Percentiles rank a stretch among this genome's conserved stretches.
Conservation (phyloP, 1,140 invertebrate genomes). For the Bursaphelenchus mucronatus region DNA sequence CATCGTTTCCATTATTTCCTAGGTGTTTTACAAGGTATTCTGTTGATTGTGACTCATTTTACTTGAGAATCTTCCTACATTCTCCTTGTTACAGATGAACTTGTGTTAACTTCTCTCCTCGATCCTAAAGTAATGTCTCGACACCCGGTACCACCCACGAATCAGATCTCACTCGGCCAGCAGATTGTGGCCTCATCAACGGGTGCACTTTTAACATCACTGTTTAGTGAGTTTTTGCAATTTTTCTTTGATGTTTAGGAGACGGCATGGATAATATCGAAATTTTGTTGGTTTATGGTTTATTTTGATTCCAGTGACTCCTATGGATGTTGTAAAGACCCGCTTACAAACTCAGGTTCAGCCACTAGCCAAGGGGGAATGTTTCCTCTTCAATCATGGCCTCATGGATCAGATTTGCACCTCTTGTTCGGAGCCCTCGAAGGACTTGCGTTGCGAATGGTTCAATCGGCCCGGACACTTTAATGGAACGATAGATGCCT, state of each 20-base stretch:
- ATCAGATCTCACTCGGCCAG: constrained; percentile 22
- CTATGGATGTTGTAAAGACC: constrained; percentile 96
- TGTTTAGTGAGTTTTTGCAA: constrained; percentile 38
- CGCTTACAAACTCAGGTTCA: constrained; percentile 88
- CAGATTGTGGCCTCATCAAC: constrained; percentile 37
- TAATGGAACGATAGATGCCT: constrained; percentile 86
- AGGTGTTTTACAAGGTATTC: too few relatives aligned
- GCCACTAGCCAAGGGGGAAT: constrained; percentile 75
- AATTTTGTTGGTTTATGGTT: constrained; percentile 61
- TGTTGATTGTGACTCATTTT: too few relatives aligned
- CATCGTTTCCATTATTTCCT: too few relatives aligned
- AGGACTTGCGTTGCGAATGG: constrained; percentile 64
- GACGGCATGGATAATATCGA: constrained; percentile 14
- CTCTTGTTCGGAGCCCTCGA: constrained; percentile 67
- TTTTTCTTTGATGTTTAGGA: background rate
- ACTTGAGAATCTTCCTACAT: too few relatives aligned
- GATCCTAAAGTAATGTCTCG: too few relatives aligned
- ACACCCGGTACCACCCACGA: too few relatives aligned
- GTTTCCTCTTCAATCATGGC: constrained; percentile 94
- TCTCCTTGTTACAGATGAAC: too few relatives aligned
- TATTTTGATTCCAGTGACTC: constrained; percentile 73
- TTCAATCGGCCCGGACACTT: constrained; percentile 73
- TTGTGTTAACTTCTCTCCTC: too few relatives aligned
- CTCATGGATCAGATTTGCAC: constrained; percentile 98
- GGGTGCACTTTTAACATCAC: constrained; percentile 48